Conservation (phyloP, 2,113 vertebrate species). For the Lepidiolamprologus cunningtoni region DNA sequence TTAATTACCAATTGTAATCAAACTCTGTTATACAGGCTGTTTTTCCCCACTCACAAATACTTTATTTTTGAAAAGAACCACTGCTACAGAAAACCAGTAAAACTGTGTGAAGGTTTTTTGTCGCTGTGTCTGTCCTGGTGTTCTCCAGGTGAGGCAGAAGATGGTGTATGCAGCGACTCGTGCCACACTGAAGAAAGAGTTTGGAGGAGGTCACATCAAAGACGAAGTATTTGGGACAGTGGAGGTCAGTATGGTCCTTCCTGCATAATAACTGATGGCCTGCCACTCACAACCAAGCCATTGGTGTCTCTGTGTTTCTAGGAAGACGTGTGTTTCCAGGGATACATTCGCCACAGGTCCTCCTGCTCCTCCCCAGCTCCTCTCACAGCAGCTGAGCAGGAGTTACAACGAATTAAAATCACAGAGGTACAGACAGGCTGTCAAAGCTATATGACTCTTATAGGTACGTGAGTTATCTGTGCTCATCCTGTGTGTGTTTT, state of each 20-base stretch:
- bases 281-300: neutral
- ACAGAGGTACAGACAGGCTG: conserved; percentile 76
- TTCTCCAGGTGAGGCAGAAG: conserved; percentile 88
- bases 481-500: neutral
- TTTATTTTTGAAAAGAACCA: neutral
- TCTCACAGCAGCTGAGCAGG: conserved; percentile 85
- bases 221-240: conserved; percentile 93
- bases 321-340: conserved; percentile 91
- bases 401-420: conserved; percentile 90
- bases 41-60: neutral
- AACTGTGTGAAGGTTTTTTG: neutral
- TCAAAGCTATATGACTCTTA: neutral
- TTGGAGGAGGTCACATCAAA: conserved; percentile 93
- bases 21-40: neutral
- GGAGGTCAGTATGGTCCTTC: conserved; percentile 73
- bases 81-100: neutral
- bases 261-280: rapidly evolving
- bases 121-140: neutral
- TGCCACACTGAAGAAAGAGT: conserved; percentile 97
- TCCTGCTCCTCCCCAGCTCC: conserved; percentile 85
- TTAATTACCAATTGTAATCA: neutral
- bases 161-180: conserved; percentile 98
- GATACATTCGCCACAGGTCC: conserved; percentile 86
- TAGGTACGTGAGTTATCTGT: neutral
- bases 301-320: conserved; percentile 41